Percentiles rank a stretch among this genome's conserved stretches.
Evolutionary conservation across 2,113 vertebrate species (phyloP).

Genomic region (Acrocephalus arundinaceus): DNA sequence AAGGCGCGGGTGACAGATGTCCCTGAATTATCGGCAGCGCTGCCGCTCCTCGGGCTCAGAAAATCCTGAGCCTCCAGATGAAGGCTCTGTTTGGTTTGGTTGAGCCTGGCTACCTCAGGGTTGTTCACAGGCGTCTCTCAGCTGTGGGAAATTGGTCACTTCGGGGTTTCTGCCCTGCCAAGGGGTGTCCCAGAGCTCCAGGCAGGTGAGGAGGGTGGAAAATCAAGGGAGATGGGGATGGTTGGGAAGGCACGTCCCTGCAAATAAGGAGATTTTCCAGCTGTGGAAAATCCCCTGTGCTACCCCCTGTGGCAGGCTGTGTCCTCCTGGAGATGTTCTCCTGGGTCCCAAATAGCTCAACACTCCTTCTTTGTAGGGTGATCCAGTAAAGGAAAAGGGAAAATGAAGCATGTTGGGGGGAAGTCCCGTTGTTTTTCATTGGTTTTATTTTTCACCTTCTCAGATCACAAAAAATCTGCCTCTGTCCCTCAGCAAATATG

Average conservation of each 20-base stretch:
- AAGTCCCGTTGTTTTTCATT: background rate
- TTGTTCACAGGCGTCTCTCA: background rate
- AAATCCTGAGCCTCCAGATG: background rate
- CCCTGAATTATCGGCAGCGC: background rate
- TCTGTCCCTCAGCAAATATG: background rate
- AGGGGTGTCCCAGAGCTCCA: background rate
- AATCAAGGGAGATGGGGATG: accelerated
- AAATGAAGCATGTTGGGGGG: accelerated
- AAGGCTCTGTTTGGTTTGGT: background rate
- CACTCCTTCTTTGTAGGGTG: background rate
- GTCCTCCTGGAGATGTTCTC: background rate
- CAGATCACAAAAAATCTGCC: background rate
- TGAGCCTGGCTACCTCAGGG: background rate
- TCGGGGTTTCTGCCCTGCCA: background rate
- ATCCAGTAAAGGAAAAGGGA: background rate
- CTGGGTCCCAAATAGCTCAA: accelerated
- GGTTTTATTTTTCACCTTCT: background rate
- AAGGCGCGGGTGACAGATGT: constrained; percentile 44
- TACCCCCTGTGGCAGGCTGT: background rate
- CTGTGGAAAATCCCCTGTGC: background rate
- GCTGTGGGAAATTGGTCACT: background rate
- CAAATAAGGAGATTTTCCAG: background rate
- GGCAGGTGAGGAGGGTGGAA: background rate
- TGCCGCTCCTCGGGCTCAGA: background rate
- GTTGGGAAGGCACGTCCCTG: background rate